Base-by-base conservation (phyloP, 2,888 invertebrate genomes). In the Drosophila heteroneura region DNA sequence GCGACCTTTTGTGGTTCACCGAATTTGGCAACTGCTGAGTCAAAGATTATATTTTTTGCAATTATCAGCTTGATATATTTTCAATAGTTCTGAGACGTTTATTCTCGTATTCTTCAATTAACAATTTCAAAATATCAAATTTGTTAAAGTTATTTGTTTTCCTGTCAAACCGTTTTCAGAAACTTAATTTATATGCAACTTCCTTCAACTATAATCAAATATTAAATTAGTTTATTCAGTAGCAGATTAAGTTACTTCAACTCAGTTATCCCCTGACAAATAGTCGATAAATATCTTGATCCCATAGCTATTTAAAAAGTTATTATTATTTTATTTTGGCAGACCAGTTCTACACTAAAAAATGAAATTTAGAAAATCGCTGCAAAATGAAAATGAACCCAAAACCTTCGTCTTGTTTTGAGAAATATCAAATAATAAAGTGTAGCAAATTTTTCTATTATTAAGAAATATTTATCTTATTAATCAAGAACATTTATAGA, bases 1-100 rank as follows among this genome's bases (percentile, higher is more conserved):
- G 58, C 22, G 14, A 58, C 22, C n/a, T 57, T 10, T 1, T 76
- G 7, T 76, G 76, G 76, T 12, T 26, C 2, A 14, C 59, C 0
- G 61, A 76, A 16, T 62, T 76, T n/a, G 41, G 39, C 2, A 1
- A 14, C 22, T 66, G 28, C 33, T 35, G 33, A 35, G 3, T 9
- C 4, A 19, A n/a, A 2, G 10, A 41, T 41, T n/a, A 10, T 10
- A 41, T n/a, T 22, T 14, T 7, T 1, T 6, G 6, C 6, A 3
- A 6, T 47, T 14, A 14, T 1, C 47, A 22, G 22, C n/a, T 5
- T n/a, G 0, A 5, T 2, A 10, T 39, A 39, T 39, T 19, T 39
- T 5, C 32, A 32, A 9, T 9, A 16, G 16, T 37, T 37, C 37
- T 37, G 6, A 5, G 37, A 37, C 6, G 16, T 41, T 19, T 14